Evolutionary conservation across 2,797 vertebrate genomes (phyloP), one percentile per base, ranked within the genome.

Genomic region (Ctenosaura bakeri): DNA sequence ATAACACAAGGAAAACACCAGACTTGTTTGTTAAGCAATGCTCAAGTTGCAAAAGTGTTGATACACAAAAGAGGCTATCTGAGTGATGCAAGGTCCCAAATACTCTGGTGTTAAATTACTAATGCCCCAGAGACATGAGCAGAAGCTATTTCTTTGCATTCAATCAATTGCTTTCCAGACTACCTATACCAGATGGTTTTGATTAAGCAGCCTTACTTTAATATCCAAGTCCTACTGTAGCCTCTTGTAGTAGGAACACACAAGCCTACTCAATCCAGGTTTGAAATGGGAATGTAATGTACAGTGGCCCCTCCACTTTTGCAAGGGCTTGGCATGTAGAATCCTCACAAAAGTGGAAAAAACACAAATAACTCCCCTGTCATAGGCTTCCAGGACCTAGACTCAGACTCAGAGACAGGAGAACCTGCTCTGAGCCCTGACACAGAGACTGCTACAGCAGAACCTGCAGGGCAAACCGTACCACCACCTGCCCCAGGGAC

Each of bases 21-120:
- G 93, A 91, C 83, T 88, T 93, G 88, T 89, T 95, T 89, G 91
- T 90, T 91, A 85, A 82, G 56, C 85, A 87, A 83, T 66, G 90
- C 69, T 81, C 79, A 88, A 94, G 69, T 59, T 62, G 26, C 38
- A 86, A 35, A 79, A 82, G 78, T 3, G 78, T 3, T 32, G 69
- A 52, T 86, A 86, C 66, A 83, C 54, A 90, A 82, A 86, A 38
- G 66, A 86, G 38, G 78, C 56, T 82, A 86, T 76, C 54, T 82
- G 69, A 71, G 77, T 83, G 56, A 90, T 26, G 69, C 6, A 89
- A 88, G 82, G 93, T 88, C 79, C 38, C 59, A 66, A 82, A 88
- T 90, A 90, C 82, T 86, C 84, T 81, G 87, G 85, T 59, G 85
- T 0, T 1, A 20, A 93, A 91, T 85, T 94, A 84, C 73, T 90